These are phyloP conservation scores for Calliphora vomitoria DNA, from an alignment of 2,888 invertebrate species.

Conservation along the genomic window DNA sequence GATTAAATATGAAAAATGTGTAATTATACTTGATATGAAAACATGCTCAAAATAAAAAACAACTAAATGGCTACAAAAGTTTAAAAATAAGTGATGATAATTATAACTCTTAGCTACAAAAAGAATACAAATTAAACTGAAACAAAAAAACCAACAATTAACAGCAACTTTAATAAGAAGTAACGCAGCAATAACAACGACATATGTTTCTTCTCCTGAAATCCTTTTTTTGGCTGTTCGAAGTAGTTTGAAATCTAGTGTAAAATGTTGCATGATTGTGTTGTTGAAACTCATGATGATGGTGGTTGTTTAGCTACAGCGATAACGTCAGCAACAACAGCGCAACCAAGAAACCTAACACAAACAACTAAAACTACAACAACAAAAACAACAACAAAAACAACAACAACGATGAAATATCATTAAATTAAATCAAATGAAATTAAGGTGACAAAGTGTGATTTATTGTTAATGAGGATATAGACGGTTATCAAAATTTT, in stretches of 20 bases:
- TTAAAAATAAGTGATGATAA: constrained; percentile 9
- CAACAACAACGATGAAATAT: constrained; percentile 38
- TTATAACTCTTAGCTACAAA: background rate
- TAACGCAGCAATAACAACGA: background rate
- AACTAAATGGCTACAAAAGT: background rate
- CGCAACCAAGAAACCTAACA: background rate
- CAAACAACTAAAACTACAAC: background rate
- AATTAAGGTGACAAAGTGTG: constrained; percentile 61
- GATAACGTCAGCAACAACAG: constrained; percentile 1
- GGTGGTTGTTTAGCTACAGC: background rate
- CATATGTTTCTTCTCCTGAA: constrained; percentile 16
- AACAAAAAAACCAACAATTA: too few relatives aligned
- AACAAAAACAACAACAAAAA: constrained; percentile 19
- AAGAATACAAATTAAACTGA: background rate
- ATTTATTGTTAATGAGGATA: constrained; percentile 63
- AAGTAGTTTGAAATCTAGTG: constrained; percentile 20
- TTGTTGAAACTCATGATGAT: constrained; percentile 1
- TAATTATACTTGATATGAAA: background rate
- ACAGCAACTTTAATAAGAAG: background rate
- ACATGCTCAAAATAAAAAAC: background rate
- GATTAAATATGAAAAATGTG: background rate
- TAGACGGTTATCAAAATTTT: constrained; percentile 52
- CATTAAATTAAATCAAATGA: constrained; percentile 36
- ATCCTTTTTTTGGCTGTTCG: background rate
- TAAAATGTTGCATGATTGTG: constrained; percentile 40